Conservation (phyloP, 1,140 invertebrate genomes). For the Cepaea nemoralis region DNA sequence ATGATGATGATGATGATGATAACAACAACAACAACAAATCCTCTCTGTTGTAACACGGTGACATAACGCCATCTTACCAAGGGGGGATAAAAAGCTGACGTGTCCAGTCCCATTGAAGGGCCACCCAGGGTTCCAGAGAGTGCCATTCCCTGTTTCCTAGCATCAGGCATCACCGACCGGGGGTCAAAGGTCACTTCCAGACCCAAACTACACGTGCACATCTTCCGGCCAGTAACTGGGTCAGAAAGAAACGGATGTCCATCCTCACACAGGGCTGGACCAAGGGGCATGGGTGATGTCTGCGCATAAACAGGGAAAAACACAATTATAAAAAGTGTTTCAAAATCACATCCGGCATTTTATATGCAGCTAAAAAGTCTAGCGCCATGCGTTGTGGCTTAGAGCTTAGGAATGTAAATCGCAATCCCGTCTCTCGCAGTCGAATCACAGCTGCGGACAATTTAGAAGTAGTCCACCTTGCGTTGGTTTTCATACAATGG, state of each 20-base stretch:
- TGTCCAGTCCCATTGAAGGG: background rate
- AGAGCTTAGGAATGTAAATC: no score
- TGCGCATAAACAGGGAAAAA: no score
- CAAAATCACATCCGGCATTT: no score
- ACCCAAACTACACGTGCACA: constrained; percentile 37
- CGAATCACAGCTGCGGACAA: no score
- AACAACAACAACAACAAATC: no score
- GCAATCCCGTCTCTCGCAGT: no score
- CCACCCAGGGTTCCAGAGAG: background rate
- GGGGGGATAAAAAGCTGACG: constrained; percentile 7
- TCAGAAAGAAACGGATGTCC: constrained; percentile 22
- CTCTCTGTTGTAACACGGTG: no score
- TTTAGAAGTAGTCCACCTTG: no score
- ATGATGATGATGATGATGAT: background rate
- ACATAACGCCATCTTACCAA: constrained; percentile 12
- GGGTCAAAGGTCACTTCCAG: background rate
- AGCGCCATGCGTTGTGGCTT: no score
- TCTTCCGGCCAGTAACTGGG: constrained; percentile 12
- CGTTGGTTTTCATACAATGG: no score
- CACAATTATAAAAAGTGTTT: no score
- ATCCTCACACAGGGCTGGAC: constrained; percentile 1
- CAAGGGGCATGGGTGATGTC: background rate
- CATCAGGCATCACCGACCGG: background rate
- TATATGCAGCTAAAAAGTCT: no score
- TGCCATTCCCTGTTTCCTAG: constrained; percentile 18